Evolutionary conservation across 2,888 invertebrate species (phyloP).

Genomic region (Dione juno): DNA sequence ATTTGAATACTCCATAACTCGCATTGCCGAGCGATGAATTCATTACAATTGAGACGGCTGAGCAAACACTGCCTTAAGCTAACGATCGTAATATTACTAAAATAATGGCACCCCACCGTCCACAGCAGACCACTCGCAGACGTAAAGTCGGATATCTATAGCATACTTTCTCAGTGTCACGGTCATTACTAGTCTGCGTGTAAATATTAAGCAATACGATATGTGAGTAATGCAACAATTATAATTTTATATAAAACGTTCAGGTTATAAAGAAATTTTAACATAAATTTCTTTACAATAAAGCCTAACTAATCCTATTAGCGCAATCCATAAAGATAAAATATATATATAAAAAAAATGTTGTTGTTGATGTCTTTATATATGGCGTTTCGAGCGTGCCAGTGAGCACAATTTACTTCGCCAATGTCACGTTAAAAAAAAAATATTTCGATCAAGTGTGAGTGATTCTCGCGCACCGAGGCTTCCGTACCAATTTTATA

Average conservation of each 20-base stretch:
- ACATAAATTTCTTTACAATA: too few relatives aligned
- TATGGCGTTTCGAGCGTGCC: too few relatives aligned
- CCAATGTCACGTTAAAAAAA: too few relatives aligned
- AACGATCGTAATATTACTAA: conserved; percentile 39
- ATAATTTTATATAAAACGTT: neutral
- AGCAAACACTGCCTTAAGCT: conserved; percentile 47
- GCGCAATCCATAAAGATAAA: too few relatives aligned
- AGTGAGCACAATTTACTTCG: too few relatives aligned
- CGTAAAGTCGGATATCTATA: conserved; percentile 10
- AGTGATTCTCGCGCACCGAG: too few relatives aligned
- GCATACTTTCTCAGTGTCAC: conserved; percentile 1
- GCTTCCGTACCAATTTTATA: too few relatives aligned
- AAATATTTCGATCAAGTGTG: too few relatives aligned
- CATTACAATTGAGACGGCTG: conserved; percentile 46
- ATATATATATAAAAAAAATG: too few relatives aligned
- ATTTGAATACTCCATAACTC: conserved; percentile 26
- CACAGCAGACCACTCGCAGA: conserved; percentile 16
- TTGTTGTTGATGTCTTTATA: too few relatives aligned
- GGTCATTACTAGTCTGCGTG: neutral
- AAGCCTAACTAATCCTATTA: too few relatives aligned
- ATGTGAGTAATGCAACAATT: neutral
- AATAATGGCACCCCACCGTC: conserved; percentile 26
- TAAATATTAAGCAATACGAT: neutral
- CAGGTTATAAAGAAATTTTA: neutral
- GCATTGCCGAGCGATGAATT: conserved; percentile 44